These are phyloP conservation scores for Hippocampus mohnikei DNA, from an alignment of 2,113 vertebrate species.

Conservation along the genomic window DNA sequence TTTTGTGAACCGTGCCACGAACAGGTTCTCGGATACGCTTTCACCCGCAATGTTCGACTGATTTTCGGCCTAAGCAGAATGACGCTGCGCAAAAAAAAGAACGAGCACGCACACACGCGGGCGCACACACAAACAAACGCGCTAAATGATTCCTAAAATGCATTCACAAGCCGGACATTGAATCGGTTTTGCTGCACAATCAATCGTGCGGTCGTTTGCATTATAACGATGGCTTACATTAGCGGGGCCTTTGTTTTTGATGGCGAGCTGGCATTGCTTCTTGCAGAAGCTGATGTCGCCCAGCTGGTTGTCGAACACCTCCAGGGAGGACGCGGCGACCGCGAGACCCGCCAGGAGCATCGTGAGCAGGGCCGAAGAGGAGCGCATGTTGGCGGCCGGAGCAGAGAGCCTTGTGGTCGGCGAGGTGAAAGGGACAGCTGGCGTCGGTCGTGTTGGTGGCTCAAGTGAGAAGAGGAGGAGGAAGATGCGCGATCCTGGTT, in stretches of 20 bases:
- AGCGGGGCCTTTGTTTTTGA: constrained; percentile 75
- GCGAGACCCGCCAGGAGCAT: constrained; percentile 67
- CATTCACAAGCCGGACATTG: neutral
- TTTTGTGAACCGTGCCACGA: neutral
- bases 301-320: constrained; percentile 80
- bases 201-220: neutral
- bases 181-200: neutral
- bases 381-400: constrained; percentile 60
- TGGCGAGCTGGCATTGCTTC: constrained; percentile 78
- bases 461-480: neutral
- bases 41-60: neutral
- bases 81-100: constrained; percentile 7
- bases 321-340: constrained; percentile 61
- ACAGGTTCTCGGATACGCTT: neutral
- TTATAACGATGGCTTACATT: constrained; percentile 71
- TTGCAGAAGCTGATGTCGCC: constrained; percentile 85
- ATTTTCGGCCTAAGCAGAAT: neutral
- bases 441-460: neutral
- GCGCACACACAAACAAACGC: neutral
- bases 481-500: neutral
- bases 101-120: too few species aligned
- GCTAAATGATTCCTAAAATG: neutral
- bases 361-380: constrained; percentile 63
- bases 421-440: neutral
- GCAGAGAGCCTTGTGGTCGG: constrained; percentile 20